Evolutionary conservation across 1,140 invertebrate species (phyloP).

Genomic region (Lucilia cuprina): DNA sequence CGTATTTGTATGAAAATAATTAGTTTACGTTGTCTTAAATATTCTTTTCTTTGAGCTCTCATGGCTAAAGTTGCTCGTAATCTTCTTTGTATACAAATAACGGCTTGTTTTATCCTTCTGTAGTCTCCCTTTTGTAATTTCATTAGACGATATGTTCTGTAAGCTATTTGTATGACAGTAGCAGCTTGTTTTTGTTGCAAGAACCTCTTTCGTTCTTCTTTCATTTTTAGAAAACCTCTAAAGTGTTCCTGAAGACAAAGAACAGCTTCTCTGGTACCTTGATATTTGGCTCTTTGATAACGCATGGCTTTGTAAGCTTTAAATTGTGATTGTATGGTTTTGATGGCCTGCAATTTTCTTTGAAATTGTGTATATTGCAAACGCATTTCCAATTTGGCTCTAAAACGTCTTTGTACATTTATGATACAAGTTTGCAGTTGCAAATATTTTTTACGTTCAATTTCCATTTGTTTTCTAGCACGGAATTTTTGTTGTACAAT

Average conservation of each 20-base stretch:
- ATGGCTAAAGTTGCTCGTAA: constrained; percentile 52
- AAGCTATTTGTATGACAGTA: constrained; percentile 48
- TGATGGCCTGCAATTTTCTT: constrained; percentile 16
- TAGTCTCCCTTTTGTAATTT: constrained; percentile 39
- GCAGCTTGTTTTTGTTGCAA: constrained; percentile 49
- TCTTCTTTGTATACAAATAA: constrained; percentile 46
- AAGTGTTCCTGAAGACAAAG: constrained; percentile 44
- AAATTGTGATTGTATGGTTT: constrained; percentile 46
- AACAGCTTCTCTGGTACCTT: constrained; percentile 40
- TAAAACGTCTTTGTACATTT: constrained; percentile 41
- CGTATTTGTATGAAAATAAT: constrained; percentile 44
- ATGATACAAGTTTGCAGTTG: constrained; percentile 41
- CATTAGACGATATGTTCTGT: constrained; percentile 41
- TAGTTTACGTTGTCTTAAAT: constrained; percentile 49
- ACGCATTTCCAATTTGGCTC: constrained; percentile 41
- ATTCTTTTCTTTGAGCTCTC: constrained; percentile 39
- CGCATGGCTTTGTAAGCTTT: constrained; percentile 49
- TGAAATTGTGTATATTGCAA: constrained; percentile 10
- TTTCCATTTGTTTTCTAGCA: constrained; percentile 14
- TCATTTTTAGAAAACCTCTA: constrained; percentile 42
- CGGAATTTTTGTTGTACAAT: constrained; percentile 46
- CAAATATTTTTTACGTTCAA: constrained; percentile 39
- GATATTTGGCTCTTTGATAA: constrained; percentile 38
- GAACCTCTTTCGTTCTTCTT: constrained; percentile 43
- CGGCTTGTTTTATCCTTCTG: constrained; percentile 38